Evolutionary conservation across 64 coral and sea anemone genomes (phyloP).

Genomic region (Hydrozoanthus tunicans): DNA sequence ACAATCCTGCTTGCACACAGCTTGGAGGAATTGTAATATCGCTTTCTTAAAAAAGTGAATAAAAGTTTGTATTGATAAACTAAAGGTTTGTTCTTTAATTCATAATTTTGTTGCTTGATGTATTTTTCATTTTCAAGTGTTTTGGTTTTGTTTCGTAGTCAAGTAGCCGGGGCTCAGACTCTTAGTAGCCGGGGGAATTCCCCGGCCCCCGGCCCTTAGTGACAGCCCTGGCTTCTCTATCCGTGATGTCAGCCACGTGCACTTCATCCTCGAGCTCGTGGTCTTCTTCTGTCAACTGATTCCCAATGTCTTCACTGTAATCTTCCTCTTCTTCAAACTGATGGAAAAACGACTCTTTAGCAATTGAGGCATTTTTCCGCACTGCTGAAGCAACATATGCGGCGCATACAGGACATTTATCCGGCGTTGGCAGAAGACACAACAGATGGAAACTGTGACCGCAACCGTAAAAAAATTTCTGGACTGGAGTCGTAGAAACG

Average conservation of each 20-base stretch:
- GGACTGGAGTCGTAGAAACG: not conserved
- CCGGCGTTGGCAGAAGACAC: conserved; percentile 20
- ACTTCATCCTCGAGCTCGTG: not conserved
- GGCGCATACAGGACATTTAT: conserved; percentile 22
- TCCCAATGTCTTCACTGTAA: not conserved
- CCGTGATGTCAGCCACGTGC: not conserved
- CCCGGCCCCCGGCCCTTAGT: no score
- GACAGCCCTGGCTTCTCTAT: not conserved
- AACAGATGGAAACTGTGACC: not conserved
- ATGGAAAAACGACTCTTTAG: conserved; percentile 22
- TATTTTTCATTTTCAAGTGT: no score
- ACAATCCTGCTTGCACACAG: no score
- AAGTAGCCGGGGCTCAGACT: no score
- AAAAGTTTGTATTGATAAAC: no score
- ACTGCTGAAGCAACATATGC: not conserved
- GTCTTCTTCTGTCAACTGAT: not conserved
- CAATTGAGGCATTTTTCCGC: conserved; percentile 12
- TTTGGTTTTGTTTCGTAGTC: no score
- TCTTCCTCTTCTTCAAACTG: not conserved
- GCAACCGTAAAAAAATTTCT: conserved; percentile 36
- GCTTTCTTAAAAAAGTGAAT: no score
- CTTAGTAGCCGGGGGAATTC: no score
- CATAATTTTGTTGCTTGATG: no score
- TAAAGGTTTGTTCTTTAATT: no score
- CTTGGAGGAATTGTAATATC: no score